A percentile compares a stretch with the other conserved stretches of the same genome.
Conservation (phyloP, 2,888 invertebrate genomes). For the Podotricha telesiphe region DNA sequence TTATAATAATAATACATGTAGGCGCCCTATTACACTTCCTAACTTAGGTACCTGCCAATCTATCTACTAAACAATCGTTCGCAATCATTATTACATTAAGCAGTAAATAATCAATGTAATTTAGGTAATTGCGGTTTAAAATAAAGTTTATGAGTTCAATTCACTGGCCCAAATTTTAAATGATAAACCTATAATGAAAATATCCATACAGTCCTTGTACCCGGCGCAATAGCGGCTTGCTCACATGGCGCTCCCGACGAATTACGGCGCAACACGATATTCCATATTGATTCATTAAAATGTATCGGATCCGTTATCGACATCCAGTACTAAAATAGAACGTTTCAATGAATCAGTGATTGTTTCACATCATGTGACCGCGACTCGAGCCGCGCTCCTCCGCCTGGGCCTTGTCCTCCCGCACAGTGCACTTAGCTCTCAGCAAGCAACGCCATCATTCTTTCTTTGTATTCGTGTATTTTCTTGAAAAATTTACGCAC, state of each 20-base stretch:
- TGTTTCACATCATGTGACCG: conserved; percentile 45
- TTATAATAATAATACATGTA: too few relatives aligned
- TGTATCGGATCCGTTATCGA: conserved; percentile 35
- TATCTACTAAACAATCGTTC: background rate
- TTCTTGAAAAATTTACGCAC: too few relatives aligned
- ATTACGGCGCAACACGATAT: conserved; percentile 9
- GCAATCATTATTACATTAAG: background rate
- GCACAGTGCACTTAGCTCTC: background rate
- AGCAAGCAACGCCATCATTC: background rate
- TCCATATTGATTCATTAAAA: conserved; percentile 31
- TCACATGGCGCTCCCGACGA: background rate
- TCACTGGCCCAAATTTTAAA: background rate
- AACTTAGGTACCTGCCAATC: background rate
- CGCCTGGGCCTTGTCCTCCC: background rate
- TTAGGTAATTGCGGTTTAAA: background rate
- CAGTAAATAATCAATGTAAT: background rate
- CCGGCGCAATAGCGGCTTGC: background rate
- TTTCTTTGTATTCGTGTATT: too few relatives aligned
- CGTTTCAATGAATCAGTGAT: conserved; percentile 47
- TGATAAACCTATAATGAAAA: background rate
- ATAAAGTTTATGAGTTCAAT: background rate
- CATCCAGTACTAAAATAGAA: conserved; percentile 35
- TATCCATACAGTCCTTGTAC: background rate
- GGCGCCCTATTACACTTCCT: background rate
- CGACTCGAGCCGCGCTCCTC: conserved; percentile 1